Evolutionary conservation across 2,113 vertebrate genomes (phyloP).

Genomic region (Halichoeres trimaculatus): DNA sequence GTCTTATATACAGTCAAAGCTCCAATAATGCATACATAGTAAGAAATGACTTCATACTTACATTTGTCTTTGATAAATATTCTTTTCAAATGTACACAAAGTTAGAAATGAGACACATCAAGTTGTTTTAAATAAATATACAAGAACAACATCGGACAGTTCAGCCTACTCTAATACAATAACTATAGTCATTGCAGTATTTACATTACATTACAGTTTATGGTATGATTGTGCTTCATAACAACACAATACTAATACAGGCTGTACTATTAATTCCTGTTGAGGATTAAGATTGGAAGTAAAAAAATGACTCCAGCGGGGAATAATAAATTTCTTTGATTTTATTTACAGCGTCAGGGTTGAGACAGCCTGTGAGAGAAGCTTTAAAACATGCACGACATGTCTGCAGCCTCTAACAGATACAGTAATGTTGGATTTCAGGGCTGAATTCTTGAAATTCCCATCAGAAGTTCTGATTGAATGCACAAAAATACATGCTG

Average conservation of each 20-base stretch:
- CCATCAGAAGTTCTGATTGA: slow-evolving; percentile 25
- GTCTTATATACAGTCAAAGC: slow-evolving; percentile 22
- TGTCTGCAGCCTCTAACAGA: slow-evolving; percentile 18
- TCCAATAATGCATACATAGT: slow-evolving; percentile 28
- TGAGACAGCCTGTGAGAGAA: slow-evolving; percentile 2
- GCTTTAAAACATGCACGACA: slow-evolving; percentile 32
- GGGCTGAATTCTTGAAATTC: neutral
- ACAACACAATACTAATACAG: slow-evolving; percentile 51
- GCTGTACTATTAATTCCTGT: slow-evolving; percentile 24
- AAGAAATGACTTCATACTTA: slow-evolving; percentile 15
- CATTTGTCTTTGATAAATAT: slow-evolving; percentile 37
- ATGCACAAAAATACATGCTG: slow-evolving; percentile 16
- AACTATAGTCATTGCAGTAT: slow-evolving; percentile 51
- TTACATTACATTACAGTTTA: slow-evolving; percentile 66
- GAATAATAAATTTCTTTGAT: slow-evolving; percentile 16
- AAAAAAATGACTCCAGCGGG: slow-evolving; percentile 12
- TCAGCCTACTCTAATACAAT: slow-evolving; percentile 45
- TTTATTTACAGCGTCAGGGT: slow-evolving; percentile 38
- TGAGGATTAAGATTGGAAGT: slow-evolving; percentile 23
- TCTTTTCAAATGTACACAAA: slow-evolving; percentile 50
- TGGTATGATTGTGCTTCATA: slow-evolving; percentile 68
- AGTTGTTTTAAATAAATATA: slow-evolving; percentile 46
- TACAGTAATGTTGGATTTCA: neutral
- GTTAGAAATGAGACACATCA: slow-evolving; percentile 25
- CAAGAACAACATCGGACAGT: slow-evolving; percentile 43